Base-by-base conservation (phyloP, 2,797 vertebrate species). In the Staurois parvus region DNA sequence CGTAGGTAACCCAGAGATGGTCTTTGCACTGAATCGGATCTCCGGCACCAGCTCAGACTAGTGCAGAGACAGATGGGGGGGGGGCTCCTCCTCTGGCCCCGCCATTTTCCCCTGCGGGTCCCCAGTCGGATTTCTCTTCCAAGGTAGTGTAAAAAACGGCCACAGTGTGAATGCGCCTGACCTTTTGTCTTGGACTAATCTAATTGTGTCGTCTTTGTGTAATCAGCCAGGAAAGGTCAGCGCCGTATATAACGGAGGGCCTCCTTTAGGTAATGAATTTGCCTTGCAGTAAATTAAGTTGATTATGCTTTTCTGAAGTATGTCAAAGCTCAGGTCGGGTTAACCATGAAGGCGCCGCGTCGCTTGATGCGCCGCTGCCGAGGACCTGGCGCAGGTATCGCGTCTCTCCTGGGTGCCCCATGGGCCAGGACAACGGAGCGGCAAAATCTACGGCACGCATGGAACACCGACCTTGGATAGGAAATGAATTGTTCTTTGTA, bases 161-260 rank as follows among this genome's bases (percentile, higher is more conserved):
- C 93, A 93, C 95, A 95, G 95, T 95, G 96, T 93, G 95, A 96
- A 96, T 95, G 94, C 94, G 89, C 94, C 97, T 98, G 97, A 98
- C 97, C 97, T 98, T 98, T 96, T 95, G 95, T 95, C 96, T 95
- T 89, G 95, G 94, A 95, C 95, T 98, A 97, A 98, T 97, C 96
- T 95, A 96, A 98, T 98, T 97, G 96, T 96, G 96, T 95, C 95
- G 95, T 96, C 96, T 96, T 97, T 98, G 97, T 97, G 96, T 96
- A 97, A 98, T 97, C 96, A 97, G 95, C 95, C 95, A 88, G 95
- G 95, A 98, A 98, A 98, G 97, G 97, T 98, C 97, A 97, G 93
- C 89, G 89, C 94, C 95, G 96, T 96, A 96, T 96, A 97, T 97
- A 97, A 97, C 96, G 96, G 95, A 94, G 96, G 94, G 94, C 94